Percentiles rank a stretch among this genome's conserved stretches.
phyloP scores from a whole-genome alignment of 2,113 vertebrate genomes.

The Ailurus styani region DNA sequence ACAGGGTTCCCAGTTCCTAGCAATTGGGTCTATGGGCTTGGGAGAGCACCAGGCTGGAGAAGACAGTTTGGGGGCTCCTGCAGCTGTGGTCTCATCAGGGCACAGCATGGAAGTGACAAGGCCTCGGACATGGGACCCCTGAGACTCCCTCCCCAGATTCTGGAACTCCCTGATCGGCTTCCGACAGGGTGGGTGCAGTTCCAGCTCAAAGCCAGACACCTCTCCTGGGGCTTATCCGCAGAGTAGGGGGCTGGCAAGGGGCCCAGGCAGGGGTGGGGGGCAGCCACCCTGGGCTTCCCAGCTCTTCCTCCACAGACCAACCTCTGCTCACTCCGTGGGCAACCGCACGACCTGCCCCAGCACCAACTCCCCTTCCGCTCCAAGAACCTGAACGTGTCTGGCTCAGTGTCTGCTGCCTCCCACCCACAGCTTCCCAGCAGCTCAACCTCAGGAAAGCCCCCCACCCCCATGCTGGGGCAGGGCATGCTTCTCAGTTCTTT shows the following conservation, averaged over 20 bases:
- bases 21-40: not conserved
- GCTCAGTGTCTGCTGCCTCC: not conserved
- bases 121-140: not conserved
- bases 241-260: not conserved
- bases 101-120: not conserved
- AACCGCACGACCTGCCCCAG: not conserved
- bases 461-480: too few species aligned
- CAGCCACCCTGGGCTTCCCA: not conserved
- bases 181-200: not conserved
- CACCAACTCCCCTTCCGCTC: not conserved
- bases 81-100: not conserved
- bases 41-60: not conserved
- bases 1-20: not conserved
- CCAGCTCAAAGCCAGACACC: not conserved
- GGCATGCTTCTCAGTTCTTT: not conserved
- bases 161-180: not conserved
- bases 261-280: not conserved
- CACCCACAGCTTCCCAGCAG: slow-evolving; percentile 38
- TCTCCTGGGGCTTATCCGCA: not conserved
- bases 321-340: not conserved
- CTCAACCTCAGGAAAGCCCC: not conserved
- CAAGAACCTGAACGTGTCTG: not conserved
- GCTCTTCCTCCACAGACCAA: not conserved
- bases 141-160: not conserved
- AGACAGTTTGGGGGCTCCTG: not conserved